Conservation (phyloP, 92 coral and sea anemone species). For the Zoanthus solanderi region DNA sequence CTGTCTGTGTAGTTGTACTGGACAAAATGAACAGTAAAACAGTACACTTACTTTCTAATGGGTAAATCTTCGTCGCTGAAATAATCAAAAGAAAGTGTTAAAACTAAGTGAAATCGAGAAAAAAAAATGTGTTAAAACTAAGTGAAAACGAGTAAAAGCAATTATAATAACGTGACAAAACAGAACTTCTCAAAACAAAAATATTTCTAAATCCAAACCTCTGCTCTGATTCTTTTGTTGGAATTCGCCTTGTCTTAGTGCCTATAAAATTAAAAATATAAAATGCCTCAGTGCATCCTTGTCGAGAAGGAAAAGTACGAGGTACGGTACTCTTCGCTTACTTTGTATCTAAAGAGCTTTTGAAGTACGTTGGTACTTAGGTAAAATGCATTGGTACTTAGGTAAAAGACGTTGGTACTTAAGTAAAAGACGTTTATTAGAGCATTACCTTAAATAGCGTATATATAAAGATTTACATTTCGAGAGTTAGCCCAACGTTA, state of each 20-base stretch:
- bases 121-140: not conserved
- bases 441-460: too few relatives aligned
- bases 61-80: constrained; percentile 72
- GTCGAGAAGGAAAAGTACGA: not conserved
- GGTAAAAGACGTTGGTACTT: too few relatives aligned
- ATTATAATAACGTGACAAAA: not conserved
- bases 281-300: too few relatives aligned
- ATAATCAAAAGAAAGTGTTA: not conserved
- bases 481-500: too few relatives aligned
- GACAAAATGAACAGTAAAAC: not conserved
- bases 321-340: not conserved
- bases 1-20: not conserved
- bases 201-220: constrained; percentile 11
- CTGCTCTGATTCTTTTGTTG: constrained; percentile 20
- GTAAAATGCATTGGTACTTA: too few relatives aligned
- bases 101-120: not conserved
- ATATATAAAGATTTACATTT: too few relatives aligned
- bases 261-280: not conserved
- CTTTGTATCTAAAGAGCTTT: too few relatives aligned
- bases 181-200: not conserved
- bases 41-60: constrained; percentile 67
- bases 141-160: not conserved
- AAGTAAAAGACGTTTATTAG: too few relatives aligned
- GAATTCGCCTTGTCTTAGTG: constrained; percentile 17
- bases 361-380: too few relatives aligned